Evolutionary conservation across 2,888 invertebrate genomes (phyloP).

Genomic region (Noctua comes): DNA sequence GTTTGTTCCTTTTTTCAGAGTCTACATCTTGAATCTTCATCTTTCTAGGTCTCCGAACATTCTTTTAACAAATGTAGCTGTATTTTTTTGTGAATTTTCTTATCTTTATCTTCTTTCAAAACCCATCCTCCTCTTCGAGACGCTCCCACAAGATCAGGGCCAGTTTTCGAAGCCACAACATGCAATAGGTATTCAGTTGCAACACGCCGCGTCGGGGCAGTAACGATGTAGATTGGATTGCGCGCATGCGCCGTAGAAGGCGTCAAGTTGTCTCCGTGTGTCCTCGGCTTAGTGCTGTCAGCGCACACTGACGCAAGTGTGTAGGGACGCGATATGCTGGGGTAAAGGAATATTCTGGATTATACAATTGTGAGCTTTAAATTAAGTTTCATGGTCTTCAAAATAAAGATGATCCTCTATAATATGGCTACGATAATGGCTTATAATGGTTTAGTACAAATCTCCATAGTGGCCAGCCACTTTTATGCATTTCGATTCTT

Average conservation of each 20-base stretch:
- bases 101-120: neutral
- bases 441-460: neutral
- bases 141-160: slow-evolving; percentile 50
- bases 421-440: no score
- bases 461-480: neutral
- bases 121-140: neutral
- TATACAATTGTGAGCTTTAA: neutral
- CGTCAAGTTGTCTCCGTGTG: slow-evolving; percentile 79
- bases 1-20: neutral
- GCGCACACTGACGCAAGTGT: slow-evolving; percentile 46
- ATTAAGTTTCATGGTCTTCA: neutral
- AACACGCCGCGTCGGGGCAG: slow-evolving; percentile 55
- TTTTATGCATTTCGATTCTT: neutral
- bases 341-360: neutral
- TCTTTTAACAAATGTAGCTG: neutral
- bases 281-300: slow-evolving; percentile 61
- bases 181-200: slow-evolving; percentile 56
- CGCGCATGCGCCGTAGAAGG: slow-evolving; percentile 73
- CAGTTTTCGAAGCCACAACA: slow-evolving; percentile 47
- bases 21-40: neutral
- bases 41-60: neutral
- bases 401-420: neutral
- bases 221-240: slow-evolving; percentile 69
- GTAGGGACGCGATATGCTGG: slow-evolving; percentile 48
- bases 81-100: neutral